Percentiles rank a stretch among this genome's conserved stretches.
phyloP scores from a whole-genome alignment of 2,113 vertebrate species.

The Amblyopsis rosae region DNA sequence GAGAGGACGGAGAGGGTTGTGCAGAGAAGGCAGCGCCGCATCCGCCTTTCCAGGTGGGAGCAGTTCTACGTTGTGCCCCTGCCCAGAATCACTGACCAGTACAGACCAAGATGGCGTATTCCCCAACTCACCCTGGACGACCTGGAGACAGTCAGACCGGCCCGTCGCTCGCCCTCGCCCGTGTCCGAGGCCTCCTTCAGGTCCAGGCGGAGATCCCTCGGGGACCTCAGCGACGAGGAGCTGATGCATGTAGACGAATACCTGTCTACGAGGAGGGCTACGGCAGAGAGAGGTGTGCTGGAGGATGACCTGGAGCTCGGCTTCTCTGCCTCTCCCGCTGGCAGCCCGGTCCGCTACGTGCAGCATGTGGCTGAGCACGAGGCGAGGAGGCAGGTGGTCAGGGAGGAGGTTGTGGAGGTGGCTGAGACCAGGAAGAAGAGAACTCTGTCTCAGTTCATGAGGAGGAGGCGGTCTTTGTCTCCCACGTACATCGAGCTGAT shows the following conservation, averaged over 20 bases:
- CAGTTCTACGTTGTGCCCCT: constrained; percentile 98
- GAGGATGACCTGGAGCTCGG: constrained; percentile 96
- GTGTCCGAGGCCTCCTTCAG: constrained; percentile 86
- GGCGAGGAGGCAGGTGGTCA: constrained; percentile 77
- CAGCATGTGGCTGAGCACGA: constrained; percentile 74
- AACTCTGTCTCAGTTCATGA: constrained; percentile 84
- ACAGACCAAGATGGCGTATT: constrained; percentile 94
- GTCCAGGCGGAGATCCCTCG: constrained; percentile 89
- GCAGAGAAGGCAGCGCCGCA: constrained; percentile 93
- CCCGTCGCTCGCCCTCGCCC: constrained; percentile 85
- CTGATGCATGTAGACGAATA: constrained; percentile 89
- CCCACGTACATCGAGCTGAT: constrained; percentile 97
- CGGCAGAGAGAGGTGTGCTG: constrained; percentile 87
- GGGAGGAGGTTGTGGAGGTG: constrained; percentile 80
- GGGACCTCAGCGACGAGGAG: constrained; percentile 94
- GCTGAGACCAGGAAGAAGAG: constrained; percentile 78
- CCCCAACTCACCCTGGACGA: constrained; percentile 93
- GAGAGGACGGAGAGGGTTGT: constrained; percentile 88
- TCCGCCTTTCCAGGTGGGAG: constrained; percentile 97
- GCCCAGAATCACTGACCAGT: constrained; percentile 96
- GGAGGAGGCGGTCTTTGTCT: constrained; percentile 92
- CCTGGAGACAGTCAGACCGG: constrained; percentile 93
- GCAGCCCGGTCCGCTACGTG: constrained; percentile 87
- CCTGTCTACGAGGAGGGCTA: constrained; percentile 85
- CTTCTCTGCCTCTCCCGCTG: constrained; percentile 93